Evolutionary conservation across 2,113 vertebrate genomes (phyloP), one percentile per base, ranked within the genome.

Genomic region (Balaenoptera acutorostrata): DNA sequence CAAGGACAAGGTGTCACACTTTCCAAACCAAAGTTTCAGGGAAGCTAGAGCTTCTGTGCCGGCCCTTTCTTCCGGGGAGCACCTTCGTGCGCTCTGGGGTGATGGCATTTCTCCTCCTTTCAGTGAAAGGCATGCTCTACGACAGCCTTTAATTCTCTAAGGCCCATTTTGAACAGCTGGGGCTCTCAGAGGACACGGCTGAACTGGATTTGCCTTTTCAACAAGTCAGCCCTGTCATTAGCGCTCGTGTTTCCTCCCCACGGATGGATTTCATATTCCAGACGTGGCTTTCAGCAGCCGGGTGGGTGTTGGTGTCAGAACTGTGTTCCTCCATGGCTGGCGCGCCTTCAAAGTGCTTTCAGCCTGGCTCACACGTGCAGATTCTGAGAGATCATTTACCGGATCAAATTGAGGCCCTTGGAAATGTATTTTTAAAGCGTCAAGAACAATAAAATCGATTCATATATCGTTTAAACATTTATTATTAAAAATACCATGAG

Each of bases 51-150:
- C 27, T 4, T 9, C 12, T 0, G 0, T 6, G 3, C 23, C n/a
- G 68, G 52, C 14, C 33, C 17, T 93, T 83, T 71, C 11, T 52
- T 52, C 6, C 3, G 2, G 12, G 18, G 18, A 23, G 8, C 2
- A 0, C 7, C 25, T 52, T 93, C 11, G 18, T 13, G 25, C 0
- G 1, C 41, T 69, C 6, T 41, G 11, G 2, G 1, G 2, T 25
- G 27, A 13, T 13, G 21, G 2, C 10, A 4, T 11, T 88, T 81
- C 29, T 77, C 25, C 25, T 36, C 52, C 0, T 18, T 0, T 52
- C 61, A 5, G 44, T 44, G 23, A 77, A 83, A 66, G 31, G 25
- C 3, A 18, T 31, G 23, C 13, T 55, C 14, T 57, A 44, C 41
- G 59, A 44, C 23, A 93, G 63, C 4, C 3, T 82, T 39, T 46